Conservation (phyloP, 1,140 invertebrate genomes). For the Augochlora pura region DNA sequence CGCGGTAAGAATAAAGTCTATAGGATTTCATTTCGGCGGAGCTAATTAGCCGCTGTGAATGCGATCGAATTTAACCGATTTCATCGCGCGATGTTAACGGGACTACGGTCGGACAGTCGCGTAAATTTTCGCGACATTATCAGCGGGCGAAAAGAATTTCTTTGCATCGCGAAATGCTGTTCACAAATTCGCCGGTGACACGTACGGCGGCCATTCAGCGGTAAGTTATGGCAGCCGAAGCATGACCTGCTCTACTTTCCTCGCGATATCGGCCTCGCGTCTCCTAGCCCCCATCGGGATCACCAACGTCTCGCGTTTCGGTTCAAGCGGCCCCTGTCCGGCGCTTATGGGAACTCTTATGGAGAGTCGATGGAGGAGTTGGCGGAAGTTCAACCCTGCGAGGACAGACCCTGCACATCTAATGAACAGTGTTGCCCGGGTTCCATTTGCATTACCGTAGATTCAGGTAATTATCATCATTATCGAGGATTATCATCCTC, state of each 20-base stretch:
- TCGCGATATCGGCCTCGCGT: background rate
- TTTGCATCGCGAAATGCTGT: background rate
- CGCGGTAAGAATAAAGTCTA: too few relatives aligned
- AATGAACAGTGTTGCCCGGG: constrained; percentile 90
- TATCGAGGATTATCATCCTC: too few relatives aligned
- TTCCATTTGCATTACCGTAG: constrained; percentile 86
- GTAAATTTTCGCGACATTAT: background rate
- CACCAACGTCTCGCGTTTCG: constrained; percentile 35
- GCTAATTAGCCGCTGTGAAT: too few relatives aligned
- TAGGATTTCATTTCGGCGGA: too few relatives aligned
- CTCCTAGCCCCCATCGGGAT: background rate
- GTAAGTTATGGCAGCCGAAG: background rate
- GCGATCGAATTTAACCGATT: too few relatives aligned
- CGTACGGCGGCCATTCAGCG: background rate
- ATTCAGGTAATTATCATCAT: constrained; percentile 82
- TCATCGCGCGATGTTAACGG: too few relatives aligned
- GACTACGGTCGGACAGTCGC: background rate
- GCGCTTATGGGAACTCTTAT: constrained; percentile 69
- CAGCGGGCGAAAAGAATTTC: background rate
- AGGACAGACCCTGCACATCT: constrained; percentile 84
- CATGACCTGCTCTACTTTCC: background rate
- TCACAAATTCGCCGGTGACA: background rate
- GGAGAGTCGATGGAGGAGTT: constrained; percentile 76
- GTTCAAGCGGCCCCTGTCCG: constrained; percentile 69
- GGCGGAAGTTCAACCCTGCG: constrained; percentile 82